Evolutionary conservation across 2,797 vertebrate genomes (phyloP), one percentile per base, ranked within the genome.

Genomic region (Hirundo rustica): DNA sequence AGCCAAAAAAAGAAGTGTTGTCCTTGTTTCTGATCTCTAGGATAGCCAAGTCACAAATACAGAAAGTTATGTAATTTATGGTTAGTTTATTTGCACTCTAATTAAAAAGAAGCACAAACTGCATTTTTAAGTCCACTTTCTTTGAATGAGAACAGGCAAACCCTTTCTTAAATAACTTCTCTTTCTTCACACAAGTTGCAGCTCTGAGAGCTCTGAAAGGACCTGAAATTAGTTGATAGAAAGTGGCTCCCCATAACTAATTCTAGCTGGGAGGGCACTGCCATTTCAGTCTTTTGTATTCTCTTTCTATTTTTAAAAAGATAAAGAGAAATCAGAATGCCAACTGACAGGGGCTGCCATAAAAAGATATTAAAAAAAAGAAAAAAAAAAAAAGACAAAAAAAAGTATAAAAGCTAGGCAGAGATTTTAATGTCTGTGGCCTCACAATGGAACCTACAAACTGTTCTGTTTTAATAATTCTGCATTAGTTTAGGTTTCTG

Each of bases 241-340:
- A 95, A 96, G 97, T 97, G 96, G 95, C 93, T 98, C 96, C 96
- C 76, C 82, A 92, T 97, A 98, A 97, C 97, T 98, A 94, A 97
- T 95, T 89, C 91, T 88, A 95, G 73, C 96, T 97, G 95, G 97
- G 98, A 98, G 97, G 97, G 97, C 97, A 97, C 97, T 98, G 96
- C 97, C 98, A 97, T 98, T 98, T 92, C 97, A 97, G 95, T 97
- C 97, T 97, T 97, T 97, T 96, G 88, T 97, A 53, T 96, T 92
- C 95, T 97, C 95, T 88, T 96, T 97, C 93, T 67, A 51, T 92
- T 97, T 97, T 96, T 89, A 95, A 97, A 97, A 98, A 95, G 89
- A 58, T 96, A 96, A 97, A 97, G 95, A 97, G 96, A 98, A 98
- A 98, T 97, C 95, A 98, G 95, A 97, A 92, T 4, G 11, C 67